phyloP scores from a whole-genome alignment of 2,888 invertebrate genomes.

The Drosophila borealis region DNA sequence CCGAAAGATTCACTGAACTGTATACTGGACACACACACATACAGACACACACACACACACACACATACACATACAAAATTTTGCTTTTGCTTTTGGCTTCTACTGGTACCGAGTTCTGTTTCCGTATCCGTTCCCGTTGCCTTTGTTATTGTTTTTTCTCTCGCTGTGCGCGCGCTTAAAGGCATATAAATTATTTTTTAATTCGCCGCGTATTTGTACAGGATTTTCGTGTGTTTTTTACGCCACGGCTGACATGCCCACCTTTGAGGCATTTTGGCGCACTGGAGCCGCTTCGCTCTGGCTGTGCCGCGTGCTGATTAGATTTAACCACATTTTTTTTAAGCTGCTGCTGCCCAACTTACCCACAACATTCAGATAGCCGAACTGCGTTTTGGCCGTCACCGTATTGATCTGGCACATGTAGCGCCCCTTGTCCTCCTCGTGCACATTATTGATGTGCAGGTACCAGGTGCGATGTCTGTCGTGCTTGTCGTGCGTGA shows the following conservation, averaged over 20 bases:
- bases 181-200: conserved; percentile 76
- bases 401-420: conserved; percentile 98
- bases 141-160: conserved; percentile 21
- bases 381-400: conserved; percentile 96
- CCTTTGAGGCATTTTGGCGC: conserved; percentile 11
- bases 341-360: conserved; percentile 83
- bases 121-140: neutral
- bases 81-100: conserved; percentile 30
- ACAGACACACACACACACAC: conserved; percentile 13
- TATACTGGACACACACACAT: conserved; percentile 48
- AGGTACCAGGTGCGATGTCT: conserved; percentile 95
- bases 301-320: conserved; percentile 48
- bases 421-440: conserved; percentile 95
- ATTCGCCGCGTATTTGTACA: conserved; percentile 66
- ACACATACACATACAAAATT: conserved; percentile 8
- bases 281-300: neutral
- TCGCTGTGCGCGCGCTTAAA: conserved; percentile 52
- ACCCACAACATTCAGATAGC: conserved; percentile 96
- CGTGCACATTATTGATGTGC: conserved; percentile 95
- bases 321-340: conserved; percentile 24
- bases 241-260: neutral
- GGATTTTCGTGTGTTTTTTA: conserved; percentile 46
- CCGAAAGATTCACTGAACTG: conserved; percentile 76
- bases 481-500: conserved; percentile 94
- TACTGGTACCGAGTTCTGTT: conserved; percentile 8